phyloP scores from a whole-genome alignment of 2,888 invertebrate species.

The Agonopterix arenella region DNA sequence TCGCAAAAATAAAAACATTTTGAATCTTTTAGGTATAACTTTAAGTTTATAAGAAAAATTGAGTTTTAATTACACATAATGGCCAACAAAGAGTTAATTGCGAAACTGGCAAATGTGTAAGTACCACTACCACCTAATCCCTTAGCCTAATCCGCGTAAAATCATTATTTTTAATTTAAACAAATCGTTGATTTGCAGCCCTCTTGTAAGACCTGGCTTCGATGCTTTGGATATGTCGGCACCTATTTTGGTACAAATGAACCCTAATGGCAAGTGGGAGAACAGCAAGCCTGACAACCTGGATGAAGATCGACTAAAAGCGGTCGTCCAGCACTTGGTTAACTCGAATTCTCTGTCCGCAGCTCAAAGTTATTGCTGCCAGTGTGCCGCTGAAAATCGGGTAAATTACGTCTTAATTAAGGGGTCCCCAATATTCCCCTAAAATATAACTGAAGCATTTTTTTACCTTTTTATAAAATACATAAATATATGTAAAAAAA shows the following conservation, averaged over 20 bases:
- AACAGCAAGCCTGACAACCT: conserved; percentile 37
- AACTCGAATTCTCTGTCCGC: conserved; percentile 46
- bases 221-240: conserved; percentile 41
- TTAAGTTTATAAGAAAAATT: background rate
- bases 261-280: conserved; percentile 59
- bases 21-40: background rate
- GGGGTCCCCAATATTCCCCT: no score
- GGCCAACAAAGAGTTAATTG: background rate
- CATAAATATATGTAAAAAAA: no score
- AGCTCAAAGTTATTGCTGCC: conserved; percentile 56
- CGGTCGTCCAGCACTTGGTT: conserved; percentile 47
- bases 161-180: background rate
- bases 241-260: conserved; percentile 50
- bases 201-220: conserved; percentile 41
- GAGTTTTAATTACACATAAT: background rate
- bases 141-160: background rate
- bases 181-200: conserved; percentile 21
- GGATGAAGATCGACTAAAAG: conserved; percentile 46
- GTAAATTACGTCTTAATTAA: conserved; percentile 15
- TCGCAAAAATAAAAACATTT: no score
- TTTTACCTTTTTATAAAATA: no score
- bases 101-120: background rate
- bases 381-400: conserved; percentile 45
- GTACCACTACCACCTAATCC: background rate
- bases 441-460: no score